A percentile compares a stretch with the other conserved stretches of the same genome.
Evolutionary conservation across 2,113 vertebrate genomes (phyloP).

Genomic region (Lipotes vexillifer): DNA sequence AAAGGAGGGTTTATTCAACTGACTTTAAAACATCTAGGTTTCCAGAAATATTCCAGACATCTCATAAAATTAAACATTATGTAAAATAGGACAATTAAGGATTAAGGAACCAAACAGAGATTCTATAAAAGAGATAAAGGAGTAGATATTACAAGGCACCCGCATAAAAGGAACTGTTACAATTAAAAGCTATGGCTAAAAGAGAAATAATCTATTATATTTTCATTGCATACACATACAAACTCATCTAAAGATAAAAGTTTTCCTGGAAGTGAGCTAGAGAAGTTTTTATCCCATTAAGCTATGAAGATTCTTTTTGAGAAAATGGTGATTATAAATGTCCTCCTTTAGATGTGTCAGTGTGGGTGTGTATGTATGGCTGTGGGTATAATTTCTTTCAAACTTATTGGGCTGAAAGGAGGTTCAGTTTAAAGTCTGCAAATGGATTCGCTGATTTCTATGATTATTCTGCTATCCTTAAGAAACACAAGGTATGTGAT

Average conservation of each 20-base stretch:
- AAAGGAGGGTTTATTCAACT: neutral
- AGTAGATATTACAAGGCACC: neutral
- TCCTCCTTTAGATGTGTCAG: neutral
- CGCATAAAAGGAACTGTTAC: neutral
- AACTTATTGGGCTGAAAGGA: neutral
- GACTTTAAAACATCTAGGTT: neutral
- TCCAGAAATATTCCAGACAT: neutral
- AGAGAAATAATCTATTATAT: neutral
- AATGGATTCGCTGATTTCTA: neutral
- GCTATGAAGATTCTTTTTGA: neutral
- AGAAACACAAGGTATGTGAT: neutral
- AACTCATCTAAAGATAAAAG: neutral
- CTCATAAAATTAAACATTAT: conserved; percentile 1
- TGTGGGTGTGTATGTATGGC: neutral
- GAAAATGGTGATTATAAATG: neutral
- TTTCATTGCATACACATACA: neutral
- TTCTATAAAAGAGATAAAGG: neutral
- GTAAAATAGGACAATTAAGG: neutral
- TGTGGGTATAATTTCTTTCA: neutral
- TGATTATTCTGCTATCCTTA: neutral
- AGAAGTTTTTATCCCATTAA: neutral
- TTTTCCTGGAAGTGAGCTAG: neutral
- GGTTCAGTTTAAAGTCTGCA: neutral
- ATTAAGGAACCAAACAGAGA: neutral
- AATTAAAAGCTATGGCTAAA: neutral